phyloP scores from a whole-genome alignment of 1,140 invertebrate species.

The Drosophila watanabei region DNA sequence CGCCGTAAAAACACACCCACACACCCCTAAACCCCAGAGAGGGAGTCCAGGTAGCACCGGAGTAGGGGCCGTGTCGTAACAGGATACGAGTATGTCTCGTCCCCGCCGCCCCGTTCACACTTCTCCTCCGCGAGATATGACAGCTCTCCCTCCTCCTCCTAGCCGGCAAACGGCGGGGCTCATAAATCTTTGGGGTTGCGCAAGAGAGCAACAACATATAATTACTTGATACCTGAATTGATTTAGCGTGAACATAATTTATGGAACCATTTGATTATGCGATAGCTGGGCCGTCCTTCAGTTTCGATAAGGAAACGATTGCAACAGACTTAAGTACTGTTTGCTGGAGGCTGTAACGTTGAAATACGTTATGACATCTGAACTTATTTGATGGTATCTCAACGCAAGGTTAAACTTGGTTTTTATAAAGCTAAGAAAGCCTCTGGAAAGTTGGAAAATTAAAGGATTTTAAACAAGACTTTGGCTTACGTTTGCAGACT shows the following conservation, averaged over 20 bases:
- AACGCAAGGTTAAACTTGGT: not conserved
- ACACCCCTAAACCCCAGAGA: slow-evolving; percentile 1
- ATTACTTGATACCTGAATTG: slow-evolving; percentile 56
- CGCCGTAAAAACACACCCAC: slow-evolving; percentile 61
- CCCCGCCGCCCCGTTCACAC: slow-evolving; percentile 20
- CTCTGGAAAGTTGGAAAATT: not conserved
- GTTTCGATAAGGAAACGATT: slow-evolving; percentile 12
- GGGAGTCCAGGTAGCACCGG: slow-evolving; percentile 9
- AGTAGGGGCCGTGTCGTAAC: slow-evolving; percentile 47
- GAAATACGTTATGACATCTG: slow-evolving; percentile 1
- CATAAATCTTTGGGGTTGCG: slow-evolving; percentile 43
- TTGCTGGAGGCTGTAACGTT: not conserved
- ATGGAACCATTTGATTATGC: slow-evolving; percentile 21
- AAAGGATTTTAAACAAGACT: not conserved
- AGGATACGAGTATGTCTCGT: slow-evolving; percentile 38
- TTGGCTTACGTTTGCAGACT: not conserved
- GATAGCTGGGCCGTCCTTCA: slow-evolving; percentile 9
- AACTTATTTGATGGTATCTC: not conserved
- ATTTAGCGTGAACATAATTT: slow-evolving; percentile 54
- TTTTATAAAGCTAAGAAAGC: not conserved
- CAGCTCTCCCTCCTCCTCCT: slow-evolving; percentile 21
- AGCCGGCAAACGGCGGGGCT: slow-evolving; percentile 18
- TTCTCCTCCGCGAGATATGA: slow-evolving; percentile 25
- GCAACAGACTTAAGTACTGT: slow-evolving; percentile 2
- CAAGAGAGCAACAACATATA: slow-evolving; percentile 43